A percentile compares a stretch with the other conserved stretches of the same genome.
phyloP scores from a whole-genome alignment of 2,888 invertebrate species.

The Megastigmus dorsalis region DNA sequence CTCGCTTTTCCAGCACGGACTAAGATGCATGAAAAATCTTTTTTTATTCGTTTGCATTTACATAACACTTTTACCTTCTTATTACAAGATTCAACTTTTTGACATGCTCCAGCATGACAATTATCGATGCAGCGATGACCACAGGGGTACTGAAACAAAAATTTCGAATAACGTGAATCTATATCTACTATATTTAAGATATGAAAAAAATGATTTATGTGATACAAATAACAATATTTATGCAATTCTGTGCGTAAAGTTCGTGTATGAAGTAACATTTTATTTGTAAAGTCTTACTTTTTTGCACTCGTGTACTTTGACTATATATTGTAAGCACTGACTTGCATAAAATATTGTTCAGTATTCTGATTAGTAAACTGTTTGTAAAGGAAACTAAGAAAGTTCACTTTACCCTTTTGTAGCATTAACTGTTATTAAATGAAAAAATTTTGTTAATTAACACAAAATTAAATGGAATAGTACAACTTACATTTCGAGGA shows the following conservation, averaged over 20 bases:
- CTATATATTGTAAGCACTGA: not conserved
- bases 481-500: conserved; percentile 82
- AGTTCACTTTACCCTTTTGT: no score
- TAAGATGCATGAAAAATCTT: conserved; percentile 77
- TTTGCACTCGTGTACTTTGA: not conserved
- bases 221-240: not conserved
- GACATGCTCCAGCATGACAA: conserved; percentile 86
- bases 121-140: conserved; percentile 86
- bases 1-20: conserved; percentile 72
- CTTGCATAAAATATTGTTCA: no score
- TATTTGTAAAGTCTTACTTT: no score
- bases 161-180: conserved; percentile 2
- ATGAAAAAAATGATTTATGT: not conserved
- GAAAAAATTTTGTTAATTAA: no score
- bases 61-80: conserved; percentile 89
- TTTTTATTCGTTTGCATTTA: conserved; percentile 85
- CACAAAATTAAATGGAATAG: no score
- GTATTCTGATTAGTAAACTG: no score
- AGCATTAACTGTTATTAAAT: no score
- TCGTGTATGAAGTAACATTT: no score
- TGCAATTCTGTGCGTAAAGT: no score
- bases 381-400: no score
- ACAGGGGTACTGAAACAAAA: conserved; percentile 81
- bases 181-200: not conserved
- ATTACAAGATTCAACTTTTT: conserved; percentile 81